phyloP scores from a whole-genome alignment of 2,888 invertebrate species.

The Stomorhina lunata region DNA sequence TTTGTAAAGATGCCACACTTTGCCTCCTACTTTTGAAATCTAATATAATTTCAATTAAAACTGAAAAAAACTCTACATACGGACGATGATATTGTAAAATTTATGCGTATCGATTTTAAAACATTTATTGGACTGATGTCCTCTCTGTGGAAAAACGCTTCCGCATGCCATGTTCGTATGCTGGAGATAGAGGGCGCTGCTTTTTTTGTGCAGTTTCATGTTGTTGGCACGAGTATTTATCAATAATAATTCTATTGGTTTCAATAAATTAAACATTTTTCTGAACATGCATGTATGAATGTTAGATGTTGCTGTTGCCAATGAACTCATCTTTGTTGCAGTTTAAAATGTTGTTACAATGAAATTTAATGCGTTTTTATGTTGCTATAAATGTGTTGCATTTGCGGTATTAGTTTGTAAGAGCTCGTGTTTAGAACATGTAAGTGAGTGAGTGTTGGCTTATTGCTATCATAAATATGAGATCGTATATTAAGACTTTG shows the following conservation, averaged over 20 bases:
- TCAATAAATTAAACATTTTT: slow-evolving; percentile 45
- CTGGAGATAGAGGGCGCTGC: slow-evolving; percentile 57
- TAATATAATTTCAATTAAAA: slow-evolving; percentile 71
- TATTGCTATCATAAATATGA: slow-evolving; percentile 57
- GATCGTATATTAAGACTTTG: slow-evolving; percentile 64
- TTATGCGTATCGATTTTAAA: slow-evolving; percentile 55
- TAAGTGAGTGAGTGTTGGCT: not conserved
- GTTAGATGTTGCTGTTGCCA: slow-evolving; percentile 51
- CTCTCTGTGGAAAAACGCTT: slow-evolving; percentile 44
- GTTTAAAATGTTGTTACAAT: slow-evolving; percentile 57
- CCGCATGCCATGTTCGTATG: slow-evolving; percentile 48
- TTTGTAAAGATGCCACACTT: slow-evolving; percentile 58
- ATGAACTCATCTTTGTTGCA: slow-evolving; percentile 13
- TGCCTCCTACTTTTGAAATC: slow-evolving; percentile 76
- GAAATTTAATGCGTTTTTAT: slow-evolving; percentile 63
- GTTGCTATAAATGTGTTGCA: not conserved
- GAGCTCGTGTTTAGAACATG: not conserved
- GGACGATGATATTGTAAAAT: slow-evolving; percentile 32
- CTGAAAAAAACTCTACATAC: slow-evolving; percentile 14
- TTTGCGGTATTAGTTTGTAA: slow-evolving; percentile 13
- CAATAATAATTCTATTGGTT: slow-evolving; percentile 57
- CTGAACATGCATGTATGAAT: too few relatives aligned
- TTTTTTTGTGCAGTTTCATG: too few relatives aligned
- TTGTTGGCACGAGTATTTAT: slow-evolving; percentile 43
- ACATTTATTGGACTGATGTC: slow-evolving; percentile 59